These are phyloP conservation scores for Tetrao urogallus DNA, from an alignment of 2,113 vertebrate genomes.

Conservation along the genomic window DNA sequence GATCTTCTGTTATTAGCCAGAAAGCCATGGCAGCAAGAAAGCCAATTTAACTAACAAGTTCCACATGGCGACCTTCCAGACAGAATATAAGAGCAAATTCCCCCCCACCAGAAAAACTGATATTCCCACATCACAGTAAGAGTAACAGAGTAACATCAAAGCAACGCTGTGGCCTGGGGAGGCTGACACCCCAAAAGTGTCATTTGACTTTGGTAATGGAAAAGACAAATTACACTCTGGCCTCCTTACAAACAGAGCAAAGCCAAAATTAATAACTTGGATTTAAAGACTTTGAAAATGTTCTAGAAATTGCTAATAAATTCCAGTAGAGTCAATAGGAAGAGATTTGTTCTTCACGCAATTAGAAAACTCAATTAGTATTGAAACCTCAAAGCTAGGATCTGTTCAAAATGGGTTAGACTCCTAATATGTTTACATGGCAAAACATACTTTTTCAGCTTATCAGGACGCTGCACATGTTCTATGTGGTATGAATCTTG, in stretches of 20 bases:
- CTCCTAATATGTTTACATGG: constrained; percentile 67
- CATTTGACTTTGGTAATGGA: neutral
- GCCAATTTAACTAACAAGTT: neutral
- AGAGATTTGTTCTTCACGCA: constrained; percentile 49
- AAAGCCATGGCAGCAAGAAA: neutral
- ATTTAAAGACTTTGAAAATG: neutral
- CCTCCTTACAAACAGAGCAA: neutral
- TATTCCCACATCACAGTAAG: neutral
- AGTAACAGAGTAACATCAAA: neutral
- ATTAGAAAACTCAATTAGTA: constrained; percentile 52
- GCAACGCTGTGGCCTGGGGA: rapidly evolving
- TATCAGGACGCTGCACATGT: constrained; percentile 73
- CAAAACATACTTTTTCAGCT: constrained; percentile 69
- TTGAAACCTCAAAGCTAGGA: constrained; percentile 48
- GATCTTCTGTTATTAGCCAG: neutral
- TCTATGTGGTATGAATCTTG: constrained; percentile 5
- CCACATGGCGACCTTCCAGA: neutral
- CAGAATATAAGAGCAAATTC: neutral
- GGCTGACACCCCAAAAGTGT: neutral
- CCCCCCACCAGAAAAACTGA: neutral
- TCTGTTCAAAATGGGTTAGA: constrained; percentile 54
- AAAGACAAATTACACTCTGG: neutral
- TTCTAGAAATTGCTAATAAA: constrained; percentile 47
- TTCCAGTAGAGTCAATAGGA: constrained; percentile 39
- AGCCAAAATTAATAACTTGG: neutral